Conservation (phyloP, 2,113 vertebrate genomes). For the Sula dactylatra region DNA sequence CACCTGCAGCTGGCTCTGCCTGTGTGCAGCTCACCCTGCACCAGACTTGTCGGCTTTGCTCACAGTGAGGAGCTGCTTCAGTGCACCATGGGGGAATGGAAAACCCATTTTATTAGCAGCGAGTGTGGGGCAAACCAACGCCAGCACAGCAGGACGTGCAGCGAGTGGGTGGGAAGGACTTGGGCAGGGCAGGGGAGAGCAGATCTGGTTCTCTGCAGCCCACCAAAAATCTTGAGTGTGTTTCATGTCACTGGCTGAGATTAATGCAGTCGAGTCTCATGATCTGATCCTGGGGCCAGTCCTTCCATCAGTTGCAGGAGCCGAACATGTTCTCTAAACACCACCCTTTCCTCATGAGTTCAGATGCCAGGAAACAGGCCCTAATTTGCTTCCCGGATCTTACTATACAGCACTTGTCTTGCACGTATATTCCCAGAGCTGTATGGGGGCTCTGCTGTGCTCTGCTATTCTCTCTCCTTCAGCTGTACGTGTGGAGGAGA, state of each 20-base stretch:
- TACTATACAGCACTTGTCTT: not conserved
- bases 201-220: not conserved
- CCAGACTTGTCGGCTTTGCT: not conserved
- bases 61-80: not conserved
- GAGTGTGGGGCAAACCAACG: fast-evolving
- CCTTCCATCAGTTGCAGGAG: not conserved
- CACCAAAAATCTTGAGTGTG: fast-evolving
- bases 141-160: not conserved
- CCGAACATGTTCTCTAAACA: not conserved
- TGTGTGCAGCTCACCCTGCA: not conserved
- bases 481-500: not conserved
- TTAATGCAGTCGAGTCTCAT: not conserved
- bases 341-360: fast-evolving
- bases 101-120: not conserved
- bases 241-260: not conserved
- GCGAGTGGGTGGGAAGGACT: fast-evolving
- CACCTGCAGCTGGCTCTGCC: not conserved
- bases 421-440: not conserved
- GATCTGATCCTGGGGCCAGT: not conserved
- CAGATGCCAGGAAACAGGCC: not conserved
- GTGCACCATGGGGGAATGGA: not conserved
- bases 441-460: not conserved
- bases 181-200: not conserved
- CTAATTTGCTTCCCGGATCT: not conserved
- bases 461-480: not conserved